Evolutionary conservation across 2,797 vertebrate genomes (phyloP).

Genomic region (Sebastes taczanowskii): DNA sequence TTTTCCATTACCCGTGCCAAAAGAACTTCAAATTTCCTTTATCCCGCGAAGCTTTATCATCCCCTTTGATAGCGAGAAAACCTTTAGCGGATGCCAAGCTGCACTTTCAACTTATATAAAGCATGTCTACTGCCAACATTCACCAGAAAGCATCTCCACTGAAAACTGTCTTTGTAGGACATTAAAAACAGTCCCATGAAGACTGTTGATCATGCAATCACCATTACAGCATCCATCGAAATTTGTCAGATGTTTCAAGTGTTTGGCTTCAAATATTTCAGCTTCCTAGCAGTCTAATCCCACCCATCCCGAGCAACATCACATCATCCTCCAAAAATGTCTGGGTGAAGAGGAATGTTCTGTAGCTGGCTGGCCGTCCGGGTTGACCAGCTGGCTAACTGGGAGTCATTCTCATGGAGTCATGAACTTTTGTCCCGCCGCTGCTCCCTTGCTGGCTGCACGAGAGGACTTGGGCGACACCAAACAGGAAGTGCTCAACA

Average conservation of each 20-base stretch:
- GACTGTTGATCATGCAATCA: constrained; percentile 1
- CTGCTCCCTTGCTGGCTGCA: constrained; percentile 75
- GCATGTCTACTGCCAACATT: constrained; percentile 27
- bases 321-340: constrained; percentile 81
- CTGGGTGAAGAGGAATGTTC: constrained; percentile 74
- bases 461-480: constrained; percentile 79
- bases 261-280: constrained; percentile 58
- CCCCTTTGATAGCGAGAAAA: constrained; percentile 51
- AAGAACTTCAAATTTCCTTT: constrained; percentile 68
- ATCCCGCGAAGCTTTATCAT: constrained; percentile 59
- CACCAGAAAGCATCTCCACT: background rate
- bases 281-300: constrained; percentile 63
- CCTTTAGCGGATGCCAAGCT: constrained; percentile 55
- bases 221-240: constrained; percentile 30
- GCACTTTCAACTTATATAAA: constrained; percentile 51
- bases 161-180: constrained; percentile 16
- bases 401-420: constrained; percentile 75
- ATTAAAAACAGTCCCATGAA: constrained; percentile 20
- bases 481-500: constrained; percentile 84
- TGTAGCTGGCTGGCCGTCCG: constrained; percentile 57
- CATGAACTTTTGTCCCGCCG: constrained; percentile 82
- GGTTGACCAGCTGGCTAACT: constrained; percentile 68
- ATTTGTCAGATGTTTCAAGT: constrained; percentile 46
- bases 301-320: constrained; percentile 66
- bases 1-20: constrained; percentile 68